Conservation (phyloP, 2,113 vertebrate species). For the Eretmochelys imbricata region DNA sequence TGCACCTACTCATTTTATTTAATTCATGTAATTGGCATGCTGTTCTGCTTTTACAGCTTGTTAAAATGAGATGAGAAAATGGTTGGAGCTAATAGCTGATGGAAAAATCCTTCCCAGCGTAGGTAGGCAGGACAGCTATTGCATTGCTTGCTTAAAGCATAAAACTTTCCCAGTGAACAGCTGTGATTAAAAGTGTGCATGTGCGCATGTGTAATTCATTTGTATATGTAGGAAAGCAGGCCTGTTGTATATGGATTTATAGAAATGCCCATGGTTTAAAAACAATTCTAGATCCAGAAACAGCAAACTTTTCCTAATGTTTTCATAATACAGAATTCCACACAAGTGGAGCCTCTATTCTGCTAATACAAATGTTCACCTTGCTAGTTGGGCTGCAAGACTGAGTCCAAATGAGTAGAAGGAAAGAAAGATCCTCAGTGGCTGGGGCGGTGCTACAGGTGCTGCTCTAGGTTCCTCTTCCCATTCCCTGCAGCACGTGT, state of each 20-base stretch:
- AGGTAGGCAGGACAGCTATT: slow-evolving; percentile 24
- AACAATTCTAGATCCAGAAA: neutral
- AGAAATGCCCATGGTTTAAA: neutral
- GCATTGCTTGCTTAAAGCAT: slow-evolving; percentile 15
- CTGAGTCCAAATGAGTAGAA: neutral
- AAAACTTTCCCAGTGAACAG: slow-evolving; percentile 21
- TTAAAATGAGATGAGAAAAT: slow-evolving; percentile 73
- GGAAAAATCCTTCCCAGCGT: slow-evolving; percentile 58
- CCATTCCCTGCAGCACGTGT: neutral
- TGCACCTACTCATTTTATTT: slow-evolving; percentile 69
- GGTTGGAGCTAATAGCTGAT: slow-evolving; percentile 68
- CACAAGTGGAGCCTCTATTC: neutral
- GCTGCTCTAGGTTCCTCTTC: neutral
- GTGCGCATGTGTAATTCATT: neutral
- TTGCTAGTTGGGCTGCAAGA: neutral
- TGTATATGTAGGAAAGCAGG: neutral
- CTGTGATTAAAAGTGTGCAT: slow-evolving; percentile 7
- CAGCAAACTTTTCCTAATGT: neutral
- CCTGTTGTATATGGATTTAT: neutral
- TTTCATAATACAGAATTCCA: neutral
- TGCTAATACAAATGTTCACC: neutral
- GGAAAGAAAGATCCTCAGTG: neutral
- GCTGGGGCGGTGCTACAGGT: neutral
- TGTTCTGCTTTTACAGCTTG: slow-evolving; percentile 71
- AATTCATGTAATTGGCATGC: slow-evolving; percentile 73